These are phyloP conservation scores for Solen grandis DNA, from an alignment of 1,140 invertebrate genomes.

Conservation along the genomic window DNA sequence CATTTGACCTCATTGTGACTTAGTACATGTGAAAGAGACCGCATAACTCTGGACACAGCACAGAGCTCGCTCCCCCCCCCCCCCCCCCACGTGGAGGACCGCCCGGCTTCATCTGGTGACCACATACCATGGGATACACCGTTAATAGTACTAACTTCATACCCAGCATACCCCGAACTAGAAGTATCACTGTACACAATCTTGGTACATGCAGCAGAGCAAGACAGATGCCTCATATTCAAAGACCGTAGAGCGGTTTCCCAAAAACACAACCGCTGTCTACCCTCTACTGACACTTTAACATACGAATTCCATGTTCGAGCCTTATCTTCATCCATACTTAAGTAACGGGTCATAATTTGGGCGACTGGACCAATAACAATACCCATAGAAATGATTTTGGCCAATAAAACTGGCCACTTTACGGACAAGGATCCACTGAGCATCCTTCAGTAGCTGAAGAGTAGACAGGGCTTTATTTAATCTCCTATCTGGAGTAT, in stretches of 20 bases:
- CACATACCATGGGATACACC: constrained; percentile 22
- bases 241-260: background rate
- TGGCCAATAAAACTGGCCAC: constrained; percentile 12
- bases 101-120: background rate
- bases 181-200: constrained; percentile 23
- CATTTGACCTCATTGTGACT: constrained; percentile 39
- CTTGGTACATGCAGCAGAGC: background rate
- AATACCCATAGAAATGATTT: constrained; percentile 19
- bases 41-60: constrained; percentile 4
- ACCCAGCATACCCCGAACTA: constrained; percentile 2
- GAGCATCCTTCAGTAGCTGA: background rate
- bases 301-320: background rate
- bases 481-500: constrained; percentile 7
- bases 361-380: constrained; percentile 16
- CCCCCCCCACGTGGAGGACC: constrained; percentile 23
- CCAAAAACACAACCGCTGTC: constrained; percentile 10
- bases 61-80: too few relatives aligned
- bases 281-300: background rate
- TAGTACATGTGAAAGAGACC: background rate
- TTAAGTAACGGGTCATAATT: constrained; percentile 30
- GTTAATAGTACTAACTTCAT: constrained; percentile 21
- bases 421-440: background rate
- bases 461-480: constrained; percentile 7
- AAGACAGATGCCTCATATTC: background rate
- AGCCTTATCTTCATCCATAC: background rate